phyloP scores from a whole-genome alignment of 2,888 invertebrate genomes.

The Eupeodes luniger region DNA sequence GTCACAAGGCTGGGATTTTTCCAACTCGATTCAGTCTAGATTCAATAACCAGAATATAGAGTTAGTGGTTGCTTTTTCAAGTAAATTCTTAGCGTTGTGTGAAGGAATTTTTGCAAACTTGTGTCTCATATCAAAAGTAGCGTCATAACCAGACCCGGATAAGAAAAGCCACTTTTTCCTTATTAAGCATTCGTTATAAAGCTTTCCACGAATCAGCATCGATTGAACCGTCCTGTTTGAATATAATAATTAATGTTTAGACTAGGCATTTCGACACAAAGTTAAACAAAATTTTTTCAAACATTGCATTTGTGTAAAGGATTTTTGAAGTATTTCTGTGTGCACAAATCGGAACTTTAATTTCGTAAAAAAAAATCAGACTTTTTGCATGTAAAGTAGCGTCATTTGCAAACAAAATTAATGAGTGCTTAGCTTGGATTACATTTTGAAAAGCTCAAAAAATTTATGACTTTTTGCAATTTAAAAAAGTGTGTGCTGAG shows the following conservation, averaged over 20 bases:
- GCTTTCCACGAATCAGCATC: constrained; percentile 81
- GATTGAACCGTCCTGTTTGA: constrained; percentile 80
- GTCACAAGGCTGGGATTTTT: constrained; percentile 74
- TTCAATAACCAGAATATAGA: constrained; percentile 75
- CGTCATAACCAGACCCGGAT: constrained; percentile 78
- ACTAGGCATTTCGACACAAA: constrained; percentile 41
- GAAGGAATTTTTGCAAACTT: constrained; percentile 70
- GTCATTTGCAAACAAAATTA: constrained; percentile 35
- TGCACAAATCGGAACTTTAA: constrained; percentile 5
- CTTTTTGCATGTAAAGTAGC: constrained; percentile 53
- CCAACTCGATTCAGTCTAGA: constrained; percentile 74
- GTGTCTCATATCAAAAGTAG: constrained; percentile 74
- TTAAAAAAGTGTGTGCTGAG: constrained; percentile 44
- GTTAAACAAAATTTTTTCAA: constrained; percentile 26
- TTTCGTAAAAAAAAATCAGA: constrained; percentile 6
- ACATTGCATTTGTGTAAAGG: not conserved
- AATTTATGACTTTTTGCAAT: constrained; percentile 36
- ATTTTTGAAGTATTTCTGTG: constrained; percentile 23
- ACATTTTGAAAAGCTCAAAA: constrained; percentile 51
- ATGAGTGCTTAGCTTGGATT: constrained; percentile 45
- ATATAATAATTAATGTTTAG: constrained; percentile 44
- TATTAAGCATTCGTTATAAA: constrained; percentile 79
- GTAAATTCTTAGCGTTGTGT: constrained; percentile 72
- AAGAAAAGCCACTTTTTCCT: constrained; percentile 66
- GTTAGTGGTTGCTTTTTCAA: constrained; percentile 72